phyloP scores from a whole-genome alignment of 1,140 invertebrate species.

The Cylas formicarius region DNA sequence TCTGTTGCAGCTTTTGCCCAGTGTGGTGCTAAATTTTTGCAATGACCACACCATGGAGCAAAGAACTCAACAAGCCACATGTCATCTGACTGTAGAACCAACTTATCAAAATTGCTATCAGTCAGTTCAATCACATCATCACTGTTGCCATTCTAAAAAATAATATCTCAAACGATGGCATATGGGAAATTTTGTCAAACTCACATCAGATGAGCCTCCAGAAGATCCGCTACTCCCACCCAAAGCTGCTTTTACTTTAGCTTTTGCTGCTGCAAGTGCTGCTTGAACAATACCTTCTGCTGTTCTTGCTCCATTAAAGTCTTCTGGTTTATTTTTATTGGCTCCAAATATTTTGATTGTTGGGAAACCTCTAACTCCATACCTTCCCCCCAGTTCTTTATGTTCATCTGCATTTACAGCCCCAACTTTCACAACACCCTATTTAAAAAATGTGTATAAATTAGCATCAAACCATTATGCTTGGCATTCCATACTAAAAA shows the following conservation, averaged over 20 bases:
- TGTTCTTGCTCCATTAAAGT: slow-evolving; percentile 80
- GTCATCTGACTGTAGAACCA: slow-evolving; percentile 84
- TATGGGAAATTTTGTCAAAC: slow-evolving; percentile 5
- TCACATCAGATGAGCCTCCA: slow-evolving; percentile 32
- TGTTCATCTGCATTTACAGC: slow-evolving; percentile 89
- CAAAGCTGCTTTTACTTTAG: slow-evolving; percentile 61
- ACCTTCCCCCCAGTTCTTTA: slow-evolving; percentile 71
- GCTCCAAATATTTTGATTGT: slow-evolving; percentile 92
- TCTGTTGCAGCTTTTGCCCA: slow-evolving; percentile 86
- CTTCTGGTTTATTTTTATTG: slow-evolving; percentile 79
- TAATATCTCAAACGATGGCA: slow-evolving; percentile 20
- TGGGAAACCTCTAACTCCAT: slow-evolving; percentile 85
- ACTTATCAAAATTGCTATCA: slow-evolving; percentile 88
- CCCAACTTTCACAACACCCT: slow-evolving; percentile 90
- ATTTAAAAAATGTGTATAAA: slow-evolving; percentile 27
- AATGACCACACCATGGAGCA: slow-evolving; percentile 95
- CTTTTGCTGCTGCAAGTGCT: slow-evolving; percentile 62
- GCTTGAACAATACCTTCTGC: slow-evolving; percentile 81
- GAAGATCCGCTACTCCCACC: slow-evolving; percentile 46
- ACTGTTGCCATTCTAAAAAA: slow-evolving; percentile 20
- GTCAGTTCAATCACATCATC: slow-evolving; percentile 89
- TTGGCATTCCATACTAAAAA: slow-evolving; percentile 1
- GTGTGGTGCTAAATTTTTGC: slow-evolving; percentile 91
- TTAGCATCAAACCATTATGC: too few relatives aligned
- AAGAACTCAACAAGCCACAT: slow-evolving; percentile 97